Conservation (phyloP, 2,797 vertebrate species). For the Parotocinclus haroldoi region DNA sequence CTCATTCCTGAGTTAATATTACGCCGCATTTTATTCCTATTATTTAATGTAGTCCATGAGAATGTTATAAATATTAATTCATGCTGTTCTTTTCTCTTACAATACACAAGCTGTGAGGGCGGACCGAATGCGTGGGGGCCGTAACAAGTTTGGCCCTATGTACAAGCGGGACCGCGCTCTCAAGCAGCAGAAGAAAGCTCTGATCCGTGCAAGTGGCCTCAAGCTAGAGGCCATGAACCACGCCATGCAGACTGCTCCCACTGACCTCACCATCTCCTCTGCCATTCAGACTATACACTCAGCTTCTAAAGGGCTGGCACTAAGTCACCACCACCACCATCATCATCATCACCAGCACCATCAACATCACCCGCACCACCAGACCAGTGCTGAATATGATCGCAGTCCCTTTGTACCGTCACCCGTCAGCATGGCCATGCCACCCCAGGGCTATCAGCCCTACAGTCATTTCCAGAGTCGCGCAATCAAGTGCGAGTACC, state of each 20-base stretch:
- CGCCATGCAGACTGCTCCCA: slow-evolving; percentile 94
- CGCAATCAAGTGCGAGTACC: slow-evolving; percentile 98
- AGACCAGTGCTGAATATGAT: slow-evolving; percentile 93
- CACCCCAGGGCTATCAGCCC: slow-evolving; percentile 88
- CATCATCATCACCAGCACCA: slow-evolving; percentile 69
- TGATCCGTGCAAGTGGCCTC: slow-evolving; percentile 96
- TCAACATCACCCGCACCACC: slow-evolving; percentile 65
- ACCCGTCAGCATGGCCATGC: slow-evolving; percentile 69
- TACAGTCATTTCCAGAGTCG: slow-evolving; percentile 93
- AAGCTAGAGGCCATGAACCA: slow-evolving; percentile 98
- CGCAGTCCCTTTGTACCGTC: slow-evolving; percentile 95
- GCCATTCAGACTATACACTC: slow-evolving; percentile 96
- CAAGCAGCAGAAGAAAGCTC: slow-evolving; percentile 97
- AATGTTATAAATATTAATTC: no score
- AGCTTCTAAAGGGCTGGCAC: slow-evolving; percentile 92
- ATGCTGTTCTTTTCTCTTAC: slow-evolving; percentile 11
- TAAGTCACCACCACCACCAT: slow-evolving; percentile 79
- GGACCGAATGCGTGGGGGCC: slow-evolving; percentile 94
- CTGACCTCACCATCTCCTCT: slow-evolving; percentile 93
- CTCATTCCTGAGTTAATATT: no score
- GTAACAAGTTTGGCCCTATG: slow-evolving; percentile 99
- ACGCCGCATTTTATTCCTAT: no score
- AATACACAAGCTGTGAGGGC: slow-evolving; percentile 84
- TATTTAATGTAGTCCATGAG: no score
- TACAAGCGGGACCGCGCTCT: slow-evolving; percentile 97